Evolutionary conservation across 1,140 invertebrate species (phyloP), one percentile per base, ranked within the genome.

Genomic region (Neodiprion lecontei): DNA sequence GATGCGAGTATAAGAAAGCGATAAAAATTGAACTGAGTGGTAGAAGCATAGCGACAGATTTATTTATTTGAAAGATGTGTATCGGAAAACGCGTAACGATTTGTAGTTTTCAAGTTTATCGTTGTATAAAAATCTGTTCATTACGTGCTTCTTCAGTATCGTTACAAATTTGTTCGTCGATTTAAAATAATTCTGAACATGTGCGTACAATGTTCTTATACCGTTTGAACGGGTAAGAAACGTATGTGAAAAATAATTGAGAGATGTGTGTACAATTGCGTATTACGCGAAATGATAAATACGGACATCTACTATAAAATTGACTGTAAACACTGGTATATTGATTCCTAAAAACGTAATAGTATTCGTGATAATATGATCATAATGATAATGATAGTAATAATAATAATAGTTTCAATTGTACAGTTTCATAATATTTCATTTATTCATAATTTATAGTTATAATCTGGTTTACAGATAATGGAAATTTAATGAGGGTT

Each of bases 251-350:
- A 40, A 40, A 40, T 40, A 40, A 40, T 40, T 40, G 28, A 40
- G 28, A 40, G 5, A 40, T 40, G 28, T 40, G 28, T 40, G 28
- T 40, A 40, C 28, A 40, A 1, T 3, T 40, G 28, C 28, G 28
- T 40, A 40, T 5, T 40, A 40, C 28, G 5, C 5, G 28, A 40
- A 61, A 61, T 12, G 53, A 61, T 61, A 61, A 17, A 61, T 17
- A 61, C 2, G n/a, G 11, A 61, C 53, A 61, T 5, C n/a, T 7
- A 8, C 4, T 61, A 61, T 17, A 9, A 61, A 49, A 70, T 75
- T 76, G 79, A 79, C 72, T 85, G 80, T 85, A 87, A 87, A 86
- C 82, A 86, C 82, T 83, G 83, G 81, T 87, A 87, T 87, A 87
- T 86, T 87, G 78, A 82, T 81, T 85, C 82, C 81, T 87, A 87